Evolutionary conservation across 23 tunicate genomes (phyloP).

Genomic region (Styela clava): DNA sequence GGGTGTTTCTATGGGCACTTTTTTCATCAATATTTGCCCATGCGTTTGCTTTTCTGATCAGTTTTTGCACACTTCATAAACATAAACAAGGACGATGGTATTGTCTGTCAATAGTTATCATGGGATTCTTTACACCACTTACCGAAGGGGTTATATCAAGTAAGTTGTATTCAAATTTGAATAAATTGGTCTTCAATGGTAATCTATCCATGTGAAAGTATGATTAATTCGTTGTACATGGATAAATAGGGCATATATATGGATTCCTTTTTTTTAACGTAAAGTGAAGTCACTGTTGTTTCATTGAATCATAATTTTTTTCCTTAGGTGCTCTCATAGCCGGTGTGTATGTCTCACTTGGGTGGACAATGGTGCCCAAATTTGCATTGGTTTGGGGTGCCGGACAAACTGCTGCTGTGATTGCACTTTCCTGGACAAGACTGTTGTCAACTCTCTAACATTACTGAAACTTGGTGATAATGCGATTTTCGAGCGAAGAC

Average conservation of each 20-base stretch:
- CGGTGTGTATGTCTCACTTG: conserved; percentile 38
- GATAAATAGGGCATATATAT: no score
- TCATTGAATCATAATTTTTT: no score
- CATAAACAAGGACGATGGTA: conserved; percentile 79
- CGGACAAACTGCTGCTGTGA: conserved; percentile 40
- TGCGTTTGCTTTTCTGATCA: conserved; percentile 36
- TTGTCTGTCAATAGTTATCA: conserved; percentile 38
- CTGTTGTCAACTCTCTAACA: conserved; percentile 38
- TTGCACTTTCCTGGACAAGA: conserved; percentile 34
- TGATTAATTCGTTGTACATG: no score
- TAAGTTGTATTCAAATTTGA: conserved; percentile 26
- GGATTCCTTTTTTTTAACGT: no score
- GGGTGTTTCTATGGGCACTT: conserved; percentile 69
- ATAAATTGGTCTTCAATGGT: background rate
- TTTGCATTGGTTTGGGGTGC: conserved; percentile 39
- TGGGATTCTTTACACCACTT: conserved; percentile 61
- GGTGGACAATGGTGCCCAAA: conserved; percentile 29
- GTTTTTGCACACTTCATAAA: conserved; percentile 47
- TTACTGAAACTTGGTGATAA: no score
- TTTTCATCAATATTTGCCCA: conserved; percentile 66
- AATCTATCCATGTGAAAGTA: no score
- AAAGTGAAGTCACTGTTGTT: no score
- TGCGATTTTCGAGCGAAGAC: no score
- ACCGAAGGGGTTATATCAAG: conserved; percentile 62
- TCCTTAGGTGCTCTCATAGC: conserved; percentile 61